Conservation (phyloP, 2,113 vertebrate genomes). For the Danio rerio region DNA sequence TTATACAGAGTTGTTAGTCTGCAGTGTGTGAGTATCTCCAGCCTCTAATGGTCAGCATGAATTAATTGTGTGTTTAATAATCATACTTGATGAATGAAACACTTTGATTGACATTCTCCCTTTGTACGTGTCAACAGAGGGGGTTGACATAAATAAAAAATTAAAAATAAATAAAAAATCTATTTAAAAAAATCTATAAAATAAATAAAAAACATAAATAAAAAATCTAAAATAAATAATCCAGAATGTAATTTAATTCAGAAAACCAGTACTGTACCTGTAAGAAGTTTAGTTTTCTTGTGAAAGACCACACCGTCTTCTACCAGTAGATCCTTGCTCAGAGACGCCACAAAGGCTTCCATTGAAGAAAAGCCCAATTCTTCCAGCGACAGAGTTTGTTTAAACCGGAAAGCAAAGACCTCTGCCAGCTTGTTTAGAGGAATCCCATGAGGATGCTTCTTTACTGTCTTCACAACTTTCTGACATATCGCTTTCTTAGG, state of each 20-base stretch:
- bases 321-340: not conserved
- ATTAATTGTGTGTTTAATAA: no score
- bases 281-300: not conserved
- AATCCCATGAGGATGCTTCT: slow-evolving; percentile 29
- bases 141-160: no score
- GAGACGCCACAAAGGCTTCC: slow-evolving; percentile 17
- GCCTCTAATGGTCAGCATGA: no score
- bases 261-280: slow-evolving; percentile 19
- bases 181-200: no score
- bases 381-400: not conserved
- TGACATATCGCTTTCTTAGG: not conserved
- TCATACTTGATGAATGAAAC: no score
- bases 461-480: slow-evolving; percentile 4
- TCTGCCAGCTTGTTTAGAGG: not conserved
- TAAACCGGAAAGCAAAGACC: slow-evolving; percentile 1
- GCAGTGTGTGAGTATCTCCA: no score
- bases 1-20: no score
- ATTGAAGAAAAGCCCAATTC: slow-evolving; percentile 15
- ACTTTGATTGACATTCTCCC: no score
- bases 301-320: slow-evolving; percentile 28
- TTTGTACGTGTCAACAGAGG: no score
- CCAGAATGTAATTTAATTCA: no score
- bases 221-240: not conserved
- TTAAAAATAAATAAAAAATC: no score
- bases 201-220: no score